Evolutionary conservation across 2,113 vertebrate genomes (phyloP).

Genomic region (Rhinogobius similis): DNA sequence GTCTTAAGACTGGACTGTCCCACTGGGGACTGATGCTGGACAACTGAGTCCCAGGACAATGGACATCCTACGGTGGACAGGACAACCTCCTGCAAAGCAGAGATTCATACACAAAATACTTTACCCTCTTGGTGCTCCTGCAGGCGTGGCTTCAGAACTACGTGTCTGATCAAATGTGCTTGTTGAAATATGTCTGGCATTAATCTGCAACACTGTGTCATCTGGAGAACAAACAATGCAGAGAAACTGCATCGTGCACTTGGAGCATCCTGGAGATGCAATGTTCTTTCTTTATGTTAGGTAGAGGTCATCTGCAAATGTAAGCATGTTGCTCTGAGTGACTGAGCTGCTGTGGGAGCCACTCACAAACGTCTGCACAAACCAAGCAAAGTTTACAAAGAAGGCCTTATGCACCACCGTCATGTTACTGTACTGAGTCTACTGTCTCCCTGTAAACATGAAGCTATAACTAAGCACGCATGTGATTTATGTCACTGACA

Average conservation of each 20-base stretch:
- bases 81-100: neutral
- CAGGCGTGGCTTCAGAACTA: neutral
- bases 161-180: neutral
- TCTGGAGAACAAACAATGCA: neutral
- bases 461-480: neutral
- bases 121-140: neutral
- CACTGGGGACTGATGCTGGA: constrained; percentile 8
- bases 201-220: neutral
- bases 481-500: neutral
- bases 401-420: neutral
- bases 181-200: neutral
- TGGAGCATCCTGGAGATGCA: constrained; percentile 7
- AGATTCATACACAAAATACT: neutral
- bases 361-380: neutral
- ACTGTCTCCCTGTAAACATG: neutral
- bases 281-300: neutral
- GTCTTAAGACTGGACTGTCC: neutral
- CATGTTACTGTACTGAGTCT: neutral
- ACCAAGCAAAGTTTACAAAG: neutral
- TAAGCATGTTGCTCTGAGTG: neutral
- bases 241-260: neutral
- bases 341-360: neutral
- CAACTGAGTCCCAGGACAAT: neutral
- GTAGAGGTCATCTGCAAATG: neutral
- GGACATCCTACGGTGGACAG: neutral